A percentile compares a stretch with the other conserved stretches of the same genome.
Conservation (phyloP, 2,797 vertebrate species). For the Momotus momota region DNA sequence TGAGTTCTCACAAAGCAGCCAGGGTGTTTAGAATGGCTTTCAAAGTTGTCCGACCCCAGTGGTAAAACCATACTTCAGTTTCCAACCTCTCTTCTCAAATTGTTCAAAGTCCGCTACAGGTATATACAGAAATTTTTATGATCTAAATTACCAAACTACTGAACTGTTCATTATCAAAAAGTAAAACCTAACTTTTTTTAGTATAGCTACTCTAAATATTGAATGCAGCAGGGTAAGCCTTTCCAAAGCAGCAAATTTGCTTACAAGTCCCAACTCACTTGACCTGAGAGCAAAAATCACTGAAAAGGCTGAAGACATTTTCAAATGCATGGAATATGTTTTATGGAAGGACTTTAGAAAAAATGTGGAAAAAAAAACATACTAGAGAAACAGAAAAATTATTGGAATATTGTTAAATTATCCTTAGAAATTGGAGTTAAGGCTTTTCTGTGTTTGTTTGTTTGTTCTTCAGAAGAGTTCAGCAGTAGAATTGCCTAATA, state of each 20-base stretch:
- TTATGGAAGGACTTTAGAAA: not conserved
- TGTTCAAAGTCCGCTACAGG: not conserved
- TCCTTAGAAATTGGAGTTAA: not conserved
- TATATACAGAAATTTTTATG: not conserved
- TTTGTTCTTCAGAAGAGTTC: not conserved
- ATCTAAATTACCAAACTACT: not conserved
- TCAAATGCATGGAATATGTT: not conserved
- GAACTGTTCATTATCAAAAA: not conserved
- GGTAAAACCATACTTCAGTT: not conserved
- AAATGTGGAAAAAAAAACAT: not conserved
- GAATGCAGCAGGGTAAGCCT: not conserved
- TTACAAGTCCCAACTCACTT: not conserved
- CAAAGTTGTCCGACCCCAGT: rapidly evolving
- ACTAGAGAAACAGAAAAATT: not conserved
- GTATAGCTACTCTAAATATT: not conserved
- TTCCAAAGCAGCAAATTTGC: not conserved
- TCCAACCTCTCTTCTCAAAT: not conserved
- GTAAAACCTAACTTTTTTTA: not conserved
- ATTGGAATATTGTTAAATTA: not conserved
- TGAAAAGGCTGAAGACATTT: conserved; percentile 5
- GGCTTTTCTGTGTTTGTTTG: not conserved
- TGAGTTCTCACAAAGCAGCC: not conserved
- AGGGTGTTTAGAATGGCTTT: not conserved
- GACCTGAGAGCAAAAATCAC: not conserved
- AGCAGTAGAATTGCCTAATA: not conserved